phyloP scores from a whole-genome alignment of 2,797 vertebrate genomes.

The Sardinella longiceps region DNA sequence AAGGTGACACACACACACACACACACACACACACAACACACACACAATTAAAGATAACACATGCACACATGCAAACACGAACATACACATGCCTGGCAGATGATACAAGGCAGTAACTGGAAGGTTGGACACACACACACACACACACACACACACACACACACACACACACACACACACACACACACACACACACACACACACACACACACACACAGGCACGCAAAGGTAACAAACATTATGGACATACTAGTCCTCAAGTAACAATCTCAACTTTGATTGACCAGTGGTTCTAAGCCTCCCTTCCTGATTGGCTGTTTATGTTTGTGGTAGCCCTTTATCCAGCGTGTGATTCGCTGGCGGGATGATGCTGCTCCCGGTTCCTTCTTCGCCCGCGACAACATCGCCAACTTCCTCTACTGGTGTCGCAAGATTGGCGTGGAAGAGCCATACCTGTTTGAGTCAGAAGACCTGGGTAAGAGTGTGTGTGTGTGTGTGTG shows the following conservation, averaged over 20 bases:
- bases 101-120: too few species aligned
- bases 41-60: too few species aligned
- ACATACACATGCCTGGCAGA: too few species aligned
- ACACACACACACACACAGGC: background rate
- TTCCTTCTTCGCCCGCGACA: slow-evolving; percentile 96
- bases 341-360: slow-evolving; percentile 89
- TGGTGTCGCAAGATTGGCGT: slow-evolving; percentile 96
- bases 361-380: slow-evolving; percentile 89
- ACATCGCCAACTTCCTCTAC: slow-evolving; percentile 95
- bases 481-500: too few species aligned
- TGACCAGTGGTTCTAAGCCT: too few species aligned
- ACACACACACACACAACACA: too few species aligned
- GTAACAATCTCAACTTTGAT: too few species aligned
- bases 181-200: slow-evolving; percentile 8
- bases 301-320: too few species aligned
- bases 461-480: slow-evolving; percentile 97
- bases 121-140: background rate
- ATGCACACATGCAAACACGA: too few species aligned
- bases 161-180: background rate
- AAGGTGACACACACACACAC: too few species aligned
- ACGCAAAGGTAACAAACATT: too few species aligned
- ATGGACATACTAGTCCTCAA: background rate
- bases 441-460: slow-evolving; percentile 93
- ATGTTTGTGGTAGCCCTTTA: slow-evolving; percentile 82
- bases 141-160: background rate